These are phyloP conservation scores for Minunthozetes semirufus DNA, from an alignment of 2,888 invertebrate genomes.

Conservation along the genomic window DNA sequence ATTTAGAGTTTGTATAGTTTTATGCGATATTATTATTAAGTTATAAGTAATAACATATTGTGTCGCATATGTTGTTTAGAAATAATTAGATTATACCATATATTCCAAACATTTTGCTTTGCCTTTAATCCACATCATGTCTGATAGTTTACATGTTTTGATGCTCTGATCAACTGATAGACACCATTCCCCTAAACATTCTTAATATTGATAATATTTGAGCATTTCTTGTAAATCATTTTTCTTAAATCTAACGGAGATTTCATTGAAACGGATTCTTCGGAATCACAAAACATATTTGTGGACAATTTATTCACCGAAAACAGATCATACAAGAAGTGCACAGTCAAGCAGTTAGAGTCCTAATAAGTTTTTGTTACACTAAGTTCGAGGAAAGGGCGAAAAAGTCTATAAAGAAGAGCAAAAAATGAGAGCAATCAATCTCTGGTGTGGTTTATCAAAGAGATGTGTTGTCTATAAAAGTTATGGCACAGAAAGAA, in stretches of 20 bases:
- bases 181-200: neutral
- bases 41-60: conserved; percentile 20
- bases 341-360: neutral
- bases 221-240: neutral
- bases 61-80: conserved; percentile 21
- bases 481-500: conserved; percentile 3
- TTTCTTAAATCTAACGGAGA: neutral
- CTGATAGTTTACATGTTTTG: neutral
- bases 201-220: neutral
- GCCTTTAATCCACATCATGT: neutral
- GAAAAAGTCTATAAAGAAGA: neutral
- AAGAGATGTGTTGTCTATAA: conserved; percentile 14
- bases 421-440: conserved; percentile 17
- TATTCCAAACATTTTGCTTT: neutral
- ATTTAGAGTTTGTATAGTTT: neutral
- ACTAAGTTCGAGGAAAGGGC: neutral
- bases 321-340: neutral
- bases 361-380: neutral
- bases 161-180: neutral
- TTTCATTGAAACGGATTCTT: neutral
- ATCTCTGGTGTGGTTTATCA: conserved; percentile 17
- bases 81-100: conserved; percentile 20
- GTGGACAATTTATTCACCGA: conserved; percentile 7
- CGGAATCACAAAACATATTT: conserved; percentile 11
- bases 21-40: conserved; percentile 3